Evolutionary conservation across 2,888 invertebrate species (phyloP).

Genomic region (Drepana falcataria): DNA sequence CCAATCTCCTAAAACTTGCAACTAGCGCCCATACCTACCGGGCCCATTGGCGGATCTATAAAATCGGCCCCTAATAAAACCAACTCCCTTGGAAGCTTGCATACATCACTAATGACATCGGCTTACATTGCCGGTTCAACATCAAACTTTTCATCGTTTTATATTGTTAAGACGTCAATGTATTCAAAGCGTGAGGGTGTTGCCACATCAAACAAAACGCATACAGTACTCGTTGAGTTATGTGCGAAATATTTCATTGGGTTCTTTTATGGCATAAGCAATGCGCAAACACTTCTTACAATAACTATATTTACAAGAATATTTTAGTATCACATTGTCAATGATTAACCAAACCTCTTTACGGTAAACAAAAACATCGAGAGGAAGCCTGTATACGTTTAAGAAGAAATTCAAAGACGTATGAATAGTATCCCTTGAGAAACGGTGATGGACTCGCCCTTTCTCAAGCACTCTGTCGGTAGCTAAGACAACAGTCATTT

Average conservation of each 20-base stretch:
- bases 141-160: conserved; percentile 16
- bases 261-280: conserved; percentile 51
- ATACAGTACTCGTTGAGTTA: conserved; percentile 28
- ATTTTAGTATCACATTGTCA: too few relatives aligned
- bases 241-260: conserved; percentile 68
- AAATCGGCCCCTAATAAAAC: conserved; percentile 63
- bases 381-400: too few relatives aligned
- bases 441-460: too few relatives aligned
- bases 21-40: conserved; percentile 47
- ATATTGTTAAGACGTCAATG: conserved; percentile 8
- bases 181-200: background rate
- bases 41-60: conserved; percentile 64
- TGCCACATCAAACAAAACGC: too few relatives aligned
- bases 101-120: conserved; percentile 68
- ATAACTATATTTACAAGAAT: too few relatives aligned
- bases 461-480: too few relatives aligned
- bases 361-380: too few relatives aligned
- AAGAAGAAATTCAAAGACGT: too few relatives aligned
- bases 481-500: too few relatives aligned
- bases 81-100: conserved; percentile 54
- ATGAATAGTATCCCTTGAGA: too few relatives aligned
- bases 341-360: too few relatives aligned
- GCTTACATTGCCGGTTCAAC: conserved; percentile 31
- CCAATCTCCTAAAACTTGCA: conserved; percentile 61
- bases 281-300: conserved; percentile 34